Base-by-base conservation (phyloP, 2,113 vertebrate species). In the Gorsachius goisagi region DNA sequence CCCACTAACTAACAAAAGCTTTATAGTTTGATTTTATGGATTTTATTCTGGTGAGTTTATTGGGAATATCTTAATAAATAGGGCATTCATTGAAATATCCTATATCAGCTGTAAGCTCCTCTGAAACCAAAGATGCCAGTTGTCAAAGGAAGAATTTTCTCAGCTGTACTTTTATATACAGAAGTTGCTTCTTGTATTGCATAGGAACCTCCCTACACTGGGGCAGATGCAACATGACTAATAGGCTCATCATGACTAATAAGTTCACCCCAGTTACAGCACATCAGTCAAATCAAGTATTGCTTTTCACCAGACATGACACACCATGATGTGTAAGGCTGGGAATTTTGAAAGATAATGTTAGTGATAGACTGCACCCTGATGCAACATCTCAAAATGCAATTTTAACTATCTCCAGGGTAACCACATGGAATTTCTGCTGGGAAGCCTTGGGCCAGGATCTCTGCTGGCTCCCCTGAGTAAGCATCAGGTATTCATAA, bases 311-410 rank as follows among this genome's bases (percentile, higher is more conserved):
- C 96, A 97, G 96, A 97, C 95, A 63, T 96, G 96, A 97, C 93
- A 95, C 95, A 95, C 93, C 93, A 83, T 97, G 95, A 97, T 91
- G 75, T 93, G 91, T 33, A 94, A 97, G 94, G 94, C 95, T 96
- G 91, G 94, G 93, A 95, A 97, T 97, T 97, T 80, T 64, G 81
- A 91, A 91, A 97, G 96, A 95, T 96, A 96, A 60, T 1, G n/a
- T 72, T 83, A 60, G 85, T 83, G 95, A 94, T 95, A 95, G 93
- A 67, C 74, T 49, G 32, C 49, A 68, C 33, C 58, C 94, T 91
- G 94, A 94, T 91, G 96, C 89, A 97, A 96, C 74, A 83, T 59
- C 90, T 80, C 75, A 47, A 92, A 89, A 95, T 5, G 52, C 45
- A 71, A 9, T 94, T 89, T 89, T 73, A 72, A 4, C 67, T 59